These are phyloP conservation scores for Halocynthia aurantium DNA, from an alignment of 23 tunicate genomes.

Conservation along the genomic window DNA sequence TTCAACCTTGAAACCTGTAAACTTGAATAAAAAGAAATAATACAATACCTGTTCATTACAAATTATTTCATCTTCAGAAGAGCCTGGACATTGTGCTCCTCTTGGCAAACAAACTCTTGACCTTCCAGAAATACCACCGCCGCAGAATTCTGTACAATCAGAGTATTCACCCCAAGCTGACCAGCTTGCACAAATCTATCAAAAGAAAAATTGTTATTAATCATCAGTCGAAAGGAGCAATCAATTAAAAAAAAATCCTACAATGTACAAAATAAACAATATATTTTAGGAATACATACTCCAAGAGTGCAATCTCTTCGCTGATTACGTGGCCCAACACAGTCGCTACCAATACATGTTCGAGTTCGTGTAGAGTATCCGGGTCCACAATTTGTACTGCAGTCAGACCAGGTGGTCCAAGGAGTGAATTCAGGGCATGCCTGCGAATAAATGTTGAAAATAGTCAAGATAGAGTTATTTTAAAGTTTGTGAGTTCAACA, in stretches of 20 bases:
- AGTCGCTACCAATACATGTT: constrained; percentile 52
- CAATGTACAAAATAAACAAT: background rate
- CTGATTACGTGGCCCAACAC: constrained; percentile 22
- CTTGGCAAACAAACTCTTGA: constrained; percentile 21
- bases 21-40: background rate
- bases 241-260: too few relatives aligned
- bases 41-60: constrained; percentile 19
- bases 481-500: background rate
- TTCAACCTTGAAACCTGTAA: background rate
- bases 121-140: constrained; percentile 9
- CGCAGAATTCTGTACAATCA: constrained; percentile 12
- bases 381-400: constrained; percentile 52
- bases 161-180: constrained; percentile 11
- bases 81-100: constrained; percentile 22
- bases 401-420: constrained; percentile 41
- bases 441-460: constrained; percentile 6
- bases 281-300: constrained; percentile 5
- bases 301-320: constrained; percentile 17
- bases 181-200: constrained; percentile 23
- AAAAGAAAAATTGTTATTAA: background rate
- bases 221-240: too few relatives aligned
- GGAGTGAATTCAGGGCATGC: constrained; percentile 52
- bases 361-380: constrained; percentile 42
- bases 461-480: too few relatives aligned
- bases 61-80: constrained; percentile 1